Conservation (phyloP, 2,797 vertebrate genomes). For the Paratrypauchen microcephalus region DNA sequence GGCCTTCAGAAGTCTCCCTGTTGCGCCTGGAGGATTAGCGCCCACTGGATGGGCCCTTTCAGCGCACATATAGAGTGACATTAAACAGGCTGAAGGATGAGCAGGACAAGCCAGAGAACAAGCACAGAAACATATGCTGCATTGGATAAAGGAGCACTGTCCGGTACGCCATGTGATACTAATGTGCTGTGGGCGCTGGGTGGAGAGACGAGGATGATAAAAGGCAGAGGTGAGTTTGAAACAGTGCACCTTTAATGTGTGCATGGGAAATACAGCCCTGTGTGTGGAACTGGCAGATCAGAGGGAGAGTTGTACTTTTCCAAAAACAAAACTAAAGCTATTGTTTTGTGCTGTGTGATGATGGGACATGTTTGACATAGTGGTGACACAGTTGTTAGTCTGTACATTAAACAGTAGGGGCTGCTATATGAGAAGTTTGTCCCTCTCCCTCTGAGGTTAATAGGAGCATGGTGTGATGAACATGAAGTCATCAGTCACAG, state of each 20-base stretch:
- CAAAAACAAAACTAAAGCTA: neutral
- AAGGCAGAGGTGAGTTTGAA: neutral
- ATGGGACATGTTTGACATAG: slow-evolving; percentile 9
- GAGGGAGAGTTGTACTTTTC: neutral
- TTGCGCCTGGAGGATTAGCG: slow-evolving; percentile 52
- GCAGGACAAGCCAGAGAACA: slow-evolving; percentile 44
- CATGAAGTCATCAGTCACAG: slow-evolving; percentile 68
- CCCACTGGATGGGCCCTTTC: slow-evolving; percentile 59
- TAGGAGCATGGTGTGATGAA: slow-evolving; percentile 32
- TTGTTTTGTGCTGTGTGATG: neutral
- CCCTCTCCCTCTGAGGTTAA: slow-evolving; percentile 53
- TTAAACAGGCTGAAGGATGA: slow-evolving; percentile 52
- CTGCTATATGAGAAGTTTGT: slow-evolving; percentile 23
- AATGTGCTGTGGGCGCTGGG: neutral
- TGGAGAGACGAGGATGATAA: neutral
- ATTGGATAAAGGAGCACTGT: slow-evolving; percentile 34
- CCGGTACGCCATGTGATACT: neutral
- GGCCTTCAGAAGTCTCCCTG: slow-evolving; percentile 53
- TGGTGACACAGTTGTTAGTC: slow-evolving; percentile 24
- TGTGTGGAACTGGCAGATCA: neutral
- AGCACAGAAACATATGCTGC: slow-evolving; percentile 6
- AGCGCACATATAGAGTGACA: slow-evolving; percentile 46
- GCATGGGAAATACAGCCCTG: neutral
- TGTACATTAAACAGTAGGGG: slow-evolving; percentile 25
- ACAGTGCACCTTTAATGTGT: neutral